A percentile compares a stretch with the other conserved stretches of the same genome.
These are phyloP conservation scores for Kryptolebias ocellatus DNA, from an alignment of 2,797 vertebrate species.

Conservation along the genomic window DNA sequence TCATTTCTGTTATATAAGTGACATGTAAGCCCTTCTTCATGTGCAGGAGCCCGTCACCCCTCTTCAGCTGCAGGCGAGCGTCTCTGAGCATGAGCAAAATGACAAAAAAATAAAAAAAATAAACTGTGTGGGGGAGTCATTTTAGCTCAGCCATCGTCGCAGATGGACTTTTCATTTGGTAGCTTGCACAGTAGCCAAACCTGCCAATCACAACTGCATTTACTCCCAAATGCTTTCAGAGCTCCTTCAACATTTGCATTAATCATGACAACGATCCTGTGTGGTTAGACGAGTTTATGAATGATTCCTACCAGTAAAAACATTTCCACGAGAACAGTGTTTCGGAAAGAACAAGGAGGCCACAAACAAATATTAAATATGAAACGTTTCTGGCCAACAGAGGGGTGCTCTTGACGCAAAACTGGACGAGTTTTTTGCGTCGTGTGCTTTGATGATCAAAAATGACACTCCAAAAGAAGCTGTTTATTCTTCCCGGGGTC, in stretches of 20 bases:
- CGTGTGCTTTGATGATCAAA: conserved; percentile 8
- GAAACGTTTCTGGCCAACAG: neutral
- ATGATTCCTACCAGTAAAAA: too few species aligned
- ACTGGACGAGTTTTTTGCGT: conserved; percentile 1
- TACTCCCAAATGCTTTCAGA: too few species aligned
- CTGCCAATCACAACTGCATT: too few species aligned
- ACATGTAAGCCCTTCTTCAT: conserved; percentile 9
- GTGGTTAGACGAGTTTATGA: too few species aligned
- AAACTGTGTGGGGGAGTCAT: neutral
- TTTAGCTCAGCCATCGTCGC: too few species aligned
- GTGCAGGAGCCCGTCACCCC: conserved; percentile 11
- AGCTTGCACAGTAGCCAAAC: too few species aligned
- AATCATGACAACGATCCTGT: too few species aligned
- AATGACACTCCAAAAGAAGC: conserved; percentile 6
- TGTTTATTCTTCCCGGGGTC: neutral
- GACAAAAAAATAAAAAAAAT: neutral
- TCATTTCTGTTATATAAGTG: conserved; percentile 47
- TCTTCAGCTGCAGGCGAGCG: neutral
- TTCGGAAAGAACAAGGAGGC: neutral
- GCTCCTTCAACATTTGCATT: too few species aligned
- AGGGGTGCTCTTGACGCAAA: conserved; percentile 6
- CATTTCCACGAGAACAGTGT: neutral
- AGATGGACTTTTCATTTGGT: too few species aligned
- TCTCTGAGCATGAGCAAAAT: neutral
- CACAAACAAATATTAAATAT: conserved; percentile 1